A percentile compares a stretch with the other conserved stretches of the same genome.
phyloP scores from a whole-genome alignment of 2,113 vertebrate genomes.

The Dicerorhinus sumatrensis region DNA sequence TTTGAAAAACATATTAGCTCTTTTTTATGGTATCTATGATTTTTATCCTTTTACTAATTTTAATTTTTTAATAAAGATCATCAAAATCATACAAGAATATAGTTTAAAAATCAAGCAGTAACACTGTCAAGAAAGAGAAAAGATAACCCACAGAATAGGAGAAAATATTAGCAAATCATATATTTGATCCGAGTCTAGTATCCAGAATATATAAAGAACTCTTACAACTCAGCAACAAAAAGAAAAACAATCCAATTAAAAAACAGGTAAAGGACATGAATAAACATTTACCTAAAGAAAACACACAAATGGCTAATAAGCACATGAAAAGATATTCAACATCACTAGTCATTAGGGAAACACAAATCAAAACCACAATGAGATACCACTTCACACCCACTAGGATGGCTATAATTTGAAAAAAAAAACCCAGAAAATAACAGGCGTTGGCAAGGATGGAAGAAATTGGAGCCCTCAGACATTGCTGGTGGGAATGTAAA shows the following conservation, averaged over 20 bases:
- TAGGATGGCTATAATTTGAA: neutral
- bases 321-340: neutral
- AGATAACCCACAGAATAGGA: neutral
- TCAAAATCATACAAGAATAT: conserved; percentile 30
- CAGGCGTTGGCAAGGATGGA: neutral
- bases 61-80: conserved; percentile 1
- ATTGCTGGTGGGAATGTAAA: neutral
- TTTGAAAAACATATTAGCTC: neutral
- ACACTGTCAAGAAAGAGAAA: conserved; percentile 34
- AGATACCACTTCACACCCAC: neutral
- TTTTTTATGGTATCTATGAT: neutral
- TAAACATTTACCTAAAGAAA: conserved; percentile 21
- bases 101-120: conserved; percentile 43
- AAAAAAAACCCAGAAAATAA: neutral
- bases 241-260: neutral
- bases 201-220: neutral
- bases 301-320: neutral
- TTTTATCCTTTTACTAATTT: neutral
- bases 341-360: neutral
- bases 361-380: neutral
- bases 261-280: neutral
- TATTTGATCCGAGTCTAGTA: neutral
- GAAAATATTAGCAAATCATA: conserved; percentile 11
- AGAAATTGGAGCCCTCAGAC: neutral
- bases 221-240: neutral